Evolutionary conservation across 2,113 vertebrate genomes (phyloP).

Genomic region (Gambusia holbrooki): DNA sequence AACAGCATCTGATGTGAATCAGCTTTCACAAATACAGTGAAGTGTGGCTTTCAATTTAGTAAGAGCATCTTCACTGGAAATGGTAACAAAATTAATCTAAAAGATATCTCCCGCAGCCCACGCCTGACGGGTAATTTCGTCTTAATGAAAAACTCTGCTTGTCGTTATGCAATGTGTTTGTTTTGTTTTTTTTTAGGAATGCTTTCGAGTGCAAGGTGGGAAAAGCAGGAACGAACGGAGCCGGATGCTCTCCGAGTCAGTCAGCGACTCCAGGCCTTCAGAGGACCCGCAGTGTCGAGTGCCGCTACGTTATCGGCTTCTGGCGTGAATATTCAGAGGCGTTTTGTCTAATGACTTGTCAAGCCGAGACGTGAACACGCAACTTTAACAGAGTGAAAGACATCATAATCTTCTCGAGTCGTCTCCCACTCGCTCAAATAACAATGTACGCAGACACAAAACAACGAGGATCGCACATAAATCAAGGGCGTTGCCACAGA

Average conservation of each 20-base stretch:
- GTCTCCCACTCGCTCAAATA: slow-evolving; percentile 15
- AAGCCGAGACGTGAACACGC: slow-evolving; percentile 22
- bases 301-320: slow-evolving; percentile 35
- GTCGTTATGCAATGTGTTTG: slow-evolving; percentile 39
- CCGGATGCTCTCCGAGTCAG: slow-evolving; percentile 30
- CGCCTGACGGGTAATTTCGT: slow-evolving; percentile 60
- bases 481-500: slow-evolving; percentile 47
- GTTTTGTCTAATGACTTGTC: slow-evolving; percentile 56
- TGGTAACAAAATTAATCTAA: slow-evolving; percentile 50
- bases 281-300: slow-evolving; percentile 38
- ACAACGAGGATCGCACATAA: slow-evolving; percentile 45
- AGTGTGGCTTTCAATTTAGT: slow-evolving; percentile 49
- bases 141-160: slow-evolving; percentile 57
- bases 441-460: slow-evolving; percentile 8
- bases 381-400: slow-evolving; percentile 13
- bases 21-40: slow-evolving; percentile 23
- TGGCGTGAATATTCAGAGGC: slow-evolving; percentile 51
- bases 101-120: slow-evolving; percentile 43
- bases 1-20: slow-evolving; percentile 40
- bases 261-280: slow-evolving; percentile 33
- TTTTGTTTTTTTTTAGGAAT: slow-evolving; percentile 24
- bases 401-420: slow-evolving; percentile 30
- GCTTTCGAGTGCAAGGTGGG: slow-evolving; percentile 46
- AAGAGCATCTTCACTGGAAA: slow-evolving; percentile 37
- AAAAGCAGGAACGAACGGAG: slow-evolving; percentile 31